phyloP scores from a whole-genome alignment of 1,140 invertebrate species.

The Pararge aegeria region DNA sequence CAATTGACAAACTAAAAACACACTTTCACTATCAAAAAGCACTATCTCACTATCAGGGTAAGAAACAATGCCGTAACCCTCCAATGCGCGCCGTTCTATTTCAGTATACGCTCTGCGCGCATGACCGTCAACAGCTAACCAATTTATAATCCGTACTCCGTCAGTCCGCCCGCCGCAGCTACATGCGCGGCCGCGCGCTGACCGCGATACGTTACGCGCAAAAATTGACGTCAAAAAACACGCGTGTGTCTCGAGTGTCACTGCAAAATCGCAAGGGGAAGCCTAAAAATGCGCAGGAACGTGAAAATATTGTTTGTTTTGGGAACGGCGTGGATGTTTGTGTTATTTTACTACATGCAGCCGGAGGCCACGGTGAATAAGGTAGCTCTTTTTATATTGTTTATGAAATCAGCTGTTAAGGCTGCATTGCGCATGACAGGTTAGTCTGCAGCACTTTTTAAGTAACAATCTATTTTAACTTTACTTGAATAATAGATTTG shows the following conservation, averaged over 20 bases:
- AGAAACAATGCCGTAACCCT: constrained; percentile 16
- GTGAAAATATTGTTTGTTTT: constrained; percentile 65
- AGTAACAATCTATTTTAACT: no score
- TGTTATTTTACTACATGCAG: constrained; percentile 70
- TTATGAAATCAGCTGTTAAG: constrained; percentile 62
- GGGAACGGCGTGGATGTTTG: constrained; percentile 65
- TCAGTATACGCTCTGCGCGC: constrained; percentile 58
- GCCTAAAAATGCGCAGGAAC: constrained; percentile 66
- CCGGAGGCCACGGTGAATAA: constrained; percentile 55
- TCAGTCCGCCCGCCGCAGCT: constrained; percentile 61
- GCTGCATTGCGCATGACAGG: constrained; percentile 53
- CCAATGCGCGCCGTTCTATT: constrained; percentile 41
- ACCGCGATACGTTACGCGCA: constrained; percentile 25
- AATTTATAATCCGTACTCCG: constrained; percentile 29
- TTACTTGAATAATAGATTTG: no score
- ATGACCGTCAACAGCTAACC: constrained; percentile 47
- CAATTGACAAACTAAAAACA: not conserved
- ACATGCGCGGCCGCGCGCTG: constrained; percentile 67
- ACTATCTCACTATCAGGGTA: constrained; percentile 12
- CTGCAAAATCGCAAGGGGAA: not conserved
- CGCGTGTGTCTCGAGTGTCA: constrained; percentile 30
- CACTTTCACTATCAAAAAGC: constrained; percentile 8
- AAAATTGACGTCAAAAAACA: constrained; percentile 26
- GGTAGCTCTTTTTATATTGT: constrained; percentile 48
- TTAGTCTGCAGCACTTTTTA: not conserved